phyloP scores from a whole-genome alignment of 2,113 vertebrate species.

The Maccullochella peelii region DNA sequence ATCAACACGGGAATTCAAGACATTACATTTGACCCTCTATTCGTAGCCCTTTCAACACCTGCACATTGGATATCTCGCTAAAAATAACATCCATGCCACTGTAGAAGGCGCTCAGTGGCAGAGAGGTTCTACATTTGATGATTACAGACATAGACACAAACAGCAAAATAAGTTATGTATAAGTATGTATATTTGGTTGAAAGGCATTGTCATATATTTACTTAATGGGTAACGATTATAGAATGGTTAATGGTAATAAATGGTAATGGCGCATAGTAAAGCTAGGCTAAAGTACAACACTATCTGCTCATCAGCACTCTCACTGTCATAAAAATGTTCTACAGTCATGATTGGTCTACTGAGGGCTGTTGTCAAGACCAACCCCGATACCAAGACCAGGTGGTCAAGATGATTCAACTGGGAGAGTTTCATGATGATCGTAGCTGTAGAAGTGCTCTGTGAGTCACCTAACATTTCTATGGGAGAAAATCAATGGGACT shows the following conservation, averaged over 20 bases:
- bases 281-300: background rate
- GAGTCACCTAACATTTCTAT: background rate
- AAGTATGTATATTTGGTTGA: background rate
- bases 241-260: background rate
- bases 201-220: background rate
- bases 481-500: background rate
- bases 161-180: slow-evolving; percentile 9
- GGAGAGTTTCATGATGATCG: background rate
- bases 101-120: slow-evolving; percentile 6
- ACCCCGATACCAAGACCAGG: too few species aligned
- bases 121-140: background rate
- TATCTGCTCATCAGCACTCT: too few species aligned
- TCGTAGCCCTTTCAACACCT: slow-evolving; percentile 66
- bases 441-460: background rate
- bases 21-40: slow-evolving; percentile 66
- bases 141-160: background rate
- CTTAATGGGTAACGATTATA: background rate
- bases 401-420: background rate
- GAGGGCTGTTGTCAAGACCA: background rate
- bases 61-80: slow-evolving; percentile 62
- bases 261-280: background rate
- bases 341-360: background rate
- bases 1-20: slow-evolving; percentile 69
- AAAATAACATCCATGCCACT: slow-evolving; percentile 66
- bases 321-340: background rate